Percentiles rank a stretch among this genome's conserved stretches.
Conservation (phyloP, 2,888 invertebrate genomes). For the Oscheius sp. region DNA sequence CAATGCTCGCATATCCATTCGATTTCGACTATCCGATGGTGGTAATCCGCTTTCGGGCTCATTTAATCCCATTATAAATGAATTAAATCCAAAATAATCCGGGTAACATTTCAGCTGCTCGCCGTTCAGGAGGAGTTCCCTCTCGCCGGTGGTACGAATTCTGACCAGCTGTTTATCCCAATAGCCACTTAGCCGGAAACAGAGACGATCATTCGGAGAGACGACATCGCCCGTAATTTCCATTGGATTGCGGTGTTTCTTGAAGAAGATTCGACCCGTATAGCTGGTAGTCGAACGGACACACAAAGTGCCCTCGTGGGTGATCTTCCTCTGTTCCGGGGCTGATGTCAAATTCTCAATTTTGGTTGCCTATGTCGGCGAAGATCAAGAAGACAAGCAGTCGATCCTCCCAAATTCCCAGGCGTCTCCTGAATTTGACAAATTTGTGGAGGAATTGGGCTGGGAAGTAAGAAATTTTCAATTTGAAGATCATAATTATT, state of each 20-base stretch:
- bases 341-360: slow-evolving; percentile 1
- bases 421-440: slow-evolving; percentile 93
- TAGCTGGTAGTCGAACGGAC: slow-evolving; percentile 10
- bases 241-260: slow-evolving; percentile 3
- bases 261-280: slow-evolving; percentile 13
- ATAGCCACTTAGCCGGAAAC: slow-evolving; percentile 19
- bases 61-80: slow-evolving; percentile 30
- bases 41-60: slow-evolving; percentile 10
- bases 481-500: slow-evolving; percentile 79
- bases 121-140: slow-evolving; percentile 2
- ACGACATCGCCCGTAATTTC: slow-evolving; percentile 25
- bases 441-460: slow-evolving; percentile 75
- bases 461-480: slow-evolving; percentile 78
- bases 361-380: slow-evolving; percentile 83
- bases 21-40: slow-evolving; percentile 21
- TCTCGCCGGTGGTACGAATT: not conserved
- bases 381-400: slow-evolving; percentile 92
- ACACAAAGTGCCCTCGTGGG: slow-evolving; percentile 10
- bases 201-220: slow-evolving; percentile 15
- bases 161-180: slow-evolving; percentile 3
- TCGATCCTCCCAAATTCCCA: slow-evolving; percentile 90
- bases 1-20: slow-evolving; percentile 28
- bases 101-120: not conserved
- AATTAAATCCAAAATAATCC: slow-evolving; percentile 24
- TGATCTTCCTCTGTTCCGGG: slow-evolving; percentile 22